Conservation (phyloP, 92 coral and sea anemone genomes). For the Epizoanthus illoricatus region DNA sequence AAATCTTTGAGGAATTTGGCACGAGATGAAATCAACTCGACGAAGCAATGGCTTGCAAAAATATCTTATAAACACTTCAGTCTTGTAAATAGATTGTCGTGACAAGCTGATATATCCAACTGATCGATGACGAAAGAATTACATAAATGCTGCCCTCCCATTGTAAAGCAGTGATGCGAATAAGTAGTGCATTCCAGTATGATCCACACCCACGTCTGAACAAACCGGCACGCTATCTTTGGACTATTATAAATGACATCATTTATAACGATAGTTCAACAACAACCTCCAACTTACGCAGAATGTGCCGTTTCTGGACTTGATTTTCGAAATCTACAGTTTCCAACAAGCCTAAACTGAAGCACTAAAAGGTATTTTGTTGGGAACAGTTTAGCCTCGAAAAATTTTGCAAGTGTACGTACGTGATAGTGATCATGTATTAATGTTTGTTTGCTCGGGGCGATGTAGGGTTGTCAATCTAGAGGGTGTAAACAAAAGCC, state of each 20-base stretch:
- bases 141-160: slow-evolving; percentile 18
- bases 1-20: background rate
- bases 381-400: background rate
- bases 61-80: slow-evolving; percentile 1
- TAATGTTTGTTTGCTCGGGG: slow-evolving; percentile 31
- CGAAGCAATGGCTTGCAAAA: background rate
- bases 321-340: background rate
- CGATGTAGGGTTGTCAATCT: slow-evolving; percentile 29
- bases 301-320: background rate
- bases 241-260: slow-evolving; percentile 19
- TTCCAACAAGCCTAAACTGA: background rate
- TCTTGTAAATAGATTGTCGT: background rate
- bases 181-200: slow-evolving; percentile 1
- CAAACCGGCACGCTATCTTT: background rate
- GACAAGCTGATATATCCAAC: background rate
- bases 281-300: background rate
- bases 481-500: slow-evolving; percentile 39
- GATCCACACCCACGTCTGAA: slow-evolving; percentile 15
- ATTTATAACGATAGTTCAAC: background rate
- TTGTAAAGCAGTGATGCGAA: slow-evolving; percentile 14
- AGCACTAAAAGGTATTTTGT: slow-evolving; percentile 7
- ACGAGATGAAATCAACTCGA: background rate
- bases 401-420: slow-evolving; percentile 9
- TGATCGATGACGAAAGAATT: background rate
- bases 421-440: slow-evolving; percentile 3